These are phyloP conservation scores for Sylvietta virens DNA, from an alignment of 2,113 vertebrate genomes.

Conservation along the genomic window DNA sequence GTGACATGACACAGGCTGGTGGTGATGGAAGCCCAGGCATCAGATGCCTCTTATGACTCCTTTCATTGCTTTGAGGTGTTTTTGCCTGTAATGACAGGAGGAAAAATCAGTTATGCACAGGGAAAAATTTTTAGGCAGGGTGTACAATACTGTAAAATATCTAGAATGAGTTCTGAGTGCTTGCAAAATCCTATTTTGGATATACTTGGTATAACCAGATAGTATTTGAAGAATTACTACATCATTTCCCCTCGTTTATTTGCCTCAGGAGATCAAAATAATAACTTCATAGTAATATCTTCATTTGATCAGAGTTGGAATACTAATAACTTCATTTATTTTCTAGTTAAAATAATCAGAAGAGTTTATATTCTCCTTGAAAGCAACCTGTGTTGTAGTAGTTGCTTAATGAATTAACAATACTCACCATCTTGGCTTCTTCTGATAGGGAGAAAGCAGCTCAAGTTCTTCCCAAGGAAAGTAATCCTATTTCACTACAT, in stretches of 20 bases:
- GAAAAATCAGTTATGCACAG: not conserved
- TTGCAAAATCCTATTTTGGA: constrained; percentile 8
- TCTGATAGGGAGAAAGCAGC: constrained; percentile 35
- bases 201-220: constrained; percentile 1
- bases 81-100: not conserved
- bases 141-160: not conserved
- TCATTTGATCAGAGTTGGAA: constrained; percentile 33
- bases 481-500: not conserved
- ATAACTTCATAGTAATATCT: constrained; percentile 38
- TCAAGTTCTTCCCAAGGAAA: not conserved
- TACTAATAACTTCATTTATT: constrained; percentile 46
- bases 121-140: not conserved
- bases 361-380: not conserved
- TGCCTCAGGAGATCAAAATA: constrained; percentile 39
- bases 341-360: constrained; percentile 11
- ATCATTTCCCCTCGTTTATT: not conserved
- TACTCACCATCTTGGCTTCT: constrained; percentile 35
- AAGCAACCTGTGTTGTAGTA: not conserved
- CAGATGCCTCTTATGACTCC: not conserved
- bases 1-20: not conserved
- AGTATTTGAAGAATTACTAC: constrained; percentile 47
- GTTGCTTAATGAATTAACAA: not conserved
- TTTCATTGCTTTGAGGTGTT: constrained; percentile 14
- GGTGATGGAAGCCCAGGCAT: not conserved
- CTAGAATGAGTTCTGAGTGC: not conserved